These are phyloP conservation scores for Agrotis ipsilon DNA, from an alignment of 2,888 invertebrate genomes.

Conservation along the genomic window DNA sequence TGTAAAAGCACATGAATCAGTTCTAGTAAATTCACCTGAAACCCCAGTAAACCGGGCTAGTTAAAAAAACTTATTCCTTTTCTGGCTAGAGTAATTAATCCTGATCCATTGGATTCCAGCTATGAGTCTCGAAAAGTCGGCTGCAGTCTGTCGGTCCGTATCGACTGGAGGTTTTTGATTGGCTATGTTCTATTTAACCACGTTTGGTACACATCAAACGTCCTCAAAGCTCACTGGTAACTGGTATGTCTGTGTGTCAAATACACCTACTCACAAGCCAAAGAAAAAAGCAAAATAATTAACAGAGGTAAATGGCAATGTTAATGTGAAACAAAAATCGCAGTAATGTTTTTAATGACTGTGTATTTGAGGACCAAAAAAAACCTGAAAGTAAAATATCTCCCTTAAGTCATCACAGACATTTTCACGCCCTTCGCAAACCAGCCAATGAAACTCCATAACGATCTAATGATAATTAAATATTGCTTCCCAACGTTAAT, in stretches of 20 bases:
- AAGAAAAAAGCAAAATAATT: neutral
- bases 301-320: too few relatives aligned
- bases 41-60: too few relatives aligned
- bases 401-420: conserved; percentile 6
- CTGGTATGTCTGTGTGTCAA: neutral
- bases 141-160: conserved; percentile 16
- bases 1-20: neutral
- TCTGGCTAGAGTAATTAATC: conserved; percentile 20
- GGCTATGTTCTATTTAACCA: conserved; percentile 32
- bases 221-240: conserved; percentile 10
- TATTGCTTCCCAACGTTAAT: conserved; percentile 52
- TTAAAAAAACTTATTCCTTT: conserved; percentile 15
- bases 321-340: neutral
- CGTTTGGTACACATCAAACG: conserved; percentile 24
- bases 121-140: conserved; percentile 20
- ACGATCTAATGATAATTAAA: conserved; percentile 63
- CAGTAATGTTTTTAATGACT: neutral
- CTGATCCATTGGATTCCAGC: conserved; percentile 13
- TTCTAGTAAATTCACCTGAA: neutral
- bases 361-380: conserved; percentile 11
- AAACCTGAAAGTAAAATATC: neutral
- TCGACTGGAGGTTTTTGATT: conserved; percentile 36
- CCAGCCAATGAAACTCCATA: conserved; percentile 51
- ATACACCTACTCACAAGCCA: neutral
- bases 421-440: conserved; percentile 26